Conservation (phyloP, 2,888 invertebrate species). For the Philonicus albiceps region DNA sequence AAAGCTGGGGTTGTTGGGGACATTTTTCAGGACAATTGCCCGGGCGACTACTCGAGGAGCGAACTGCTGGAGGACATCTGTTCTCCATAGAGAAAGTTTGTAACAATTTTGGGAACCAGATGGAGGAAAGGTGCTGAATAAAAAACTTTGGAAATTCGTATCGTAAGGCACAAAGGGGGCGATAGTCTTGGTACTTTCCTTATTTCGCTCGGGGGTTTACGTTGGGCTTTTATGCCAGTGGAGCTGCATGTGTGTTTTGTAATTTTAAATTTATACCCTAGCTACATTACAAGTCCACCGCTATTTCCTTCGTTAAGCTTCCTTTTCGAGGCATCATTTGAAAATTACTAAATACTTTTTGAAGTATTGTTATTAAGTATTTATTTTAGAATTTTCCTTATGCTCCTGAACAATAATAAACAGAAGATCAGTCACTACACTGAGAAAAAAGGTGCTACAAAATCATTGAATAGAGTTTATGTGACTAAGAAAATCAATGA, state of each 20-base stretch:
- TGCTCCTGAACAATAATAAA: too few species aligned
- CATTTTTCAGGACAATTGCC: neutral
- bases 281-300: too few species aligned
- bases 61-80: neutral
- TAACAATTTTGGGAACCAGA: neutral
- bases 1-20: neutral
- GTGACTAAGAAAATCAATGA: too few species aligned
- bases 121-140: neutral
- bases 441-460: too few species aligned
- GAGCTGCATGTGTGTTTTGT: neutral
- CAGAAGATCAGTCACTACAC: too few species aligned
- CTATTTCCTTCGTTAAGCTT: too few species aligned
- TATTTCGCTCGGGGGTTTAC: neutral
- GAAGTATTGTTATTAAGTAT: too few species aligned
- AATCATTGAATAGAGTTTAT: too few species aligned
- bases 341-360: too few species aligned
- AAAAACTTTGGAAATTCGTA: neutral
- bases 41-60: neutral
- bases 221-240: neutral
- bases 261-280: neutral
- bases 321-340: too few species aligned
- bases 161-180: neutral
- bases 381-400: too few species aligned
- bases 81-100: neutral
- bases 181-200: neutral